A percentile compares a stretch with the other conserved stretches of the same genome.
Conservation (phyloP, 2,113 vertebrate species). For the Climacteris rufus region DNA sequence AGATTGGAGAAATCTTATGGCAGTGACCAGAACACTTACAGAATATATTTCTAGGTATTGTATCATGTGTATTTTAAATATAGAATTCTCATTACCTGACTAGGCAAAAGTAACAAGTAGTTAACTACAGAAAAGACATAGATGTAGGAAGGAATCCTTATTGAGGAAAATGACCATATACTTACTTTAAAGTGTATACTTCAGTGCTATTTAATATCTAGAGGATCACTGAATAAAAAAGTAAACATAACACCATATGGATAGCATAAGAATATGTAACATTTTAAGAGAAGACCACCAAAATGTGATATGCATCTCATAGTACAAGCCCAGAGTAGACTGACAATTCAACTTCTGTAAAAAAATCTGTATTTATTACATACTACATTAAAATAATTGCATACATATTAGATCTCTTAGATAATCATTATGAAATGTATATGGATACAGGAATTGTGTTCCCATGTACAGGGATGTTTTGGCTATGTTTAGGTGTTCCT, state of each 20-base stretch:
- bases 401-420: background rate
- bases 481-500: background rate
- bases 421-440: background rate
- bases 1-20: background rate
- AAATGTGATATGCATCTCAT: background rate
- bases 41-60: background rate
- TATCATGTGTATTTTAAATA: background rate
- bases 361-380: background rate
- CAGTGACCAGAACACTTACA: background rate
- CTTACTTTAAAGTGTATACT: background rate
- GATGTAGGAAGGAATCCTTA: background rate
- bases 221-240: background rate
- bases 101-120: background rate
- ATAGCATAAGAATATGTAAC: background rate
- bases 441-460: background rate
- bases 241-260: background rate
- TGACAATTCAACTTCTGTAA: constrained; percentile 11
- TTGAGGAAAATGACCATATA: background rate
- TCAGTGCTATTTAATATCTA: background rate
- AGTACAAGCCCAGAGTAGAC: background rate
- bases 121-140: background rate
- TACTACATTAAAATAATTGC: background rate
- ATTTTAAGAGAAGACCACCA: background rate
- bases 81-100: background rate
- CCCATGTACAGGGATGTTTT: background rate